Conservation (phyloP, 2,797 vertebrate species). For the Pipistrellus pygmaeus region DNA sequence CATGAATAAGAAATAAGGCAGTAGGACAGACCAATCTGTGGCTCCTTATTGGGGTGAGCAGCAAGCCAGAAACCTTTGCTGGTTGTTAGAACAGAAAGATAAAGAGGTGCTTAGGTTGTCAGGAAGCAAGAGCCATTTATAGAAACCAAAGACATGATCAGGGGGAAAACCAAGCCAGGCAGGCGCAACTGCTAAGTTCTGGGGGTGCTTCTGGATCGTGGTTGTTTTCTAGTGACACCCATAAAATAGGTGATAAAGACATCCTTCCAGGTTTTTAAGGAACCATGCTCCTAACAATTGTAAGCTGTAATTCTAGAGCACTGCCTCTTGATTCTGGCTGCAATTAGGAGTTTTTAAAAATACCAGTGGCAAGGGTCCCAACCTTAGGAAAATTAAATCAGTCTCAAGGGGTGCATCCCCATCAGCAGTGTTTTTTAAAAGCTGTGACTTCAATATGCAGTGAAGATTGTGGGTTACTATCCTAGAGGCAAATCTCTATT, state of each 20-base stretch:
- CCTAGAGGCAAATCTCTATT: slow-evolving; percentile 37
- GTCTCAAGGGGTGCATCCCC: slow-evolving; percentile 27
- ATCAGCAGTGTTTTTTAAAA: slow-evolving; percentile 44
- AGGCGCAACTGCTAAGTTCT: neutral
- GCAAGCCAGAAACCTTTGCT: neutral
- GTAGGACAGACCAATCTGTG: neutral
- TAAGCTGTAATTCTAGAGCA: slow-evolving; percentile 62
- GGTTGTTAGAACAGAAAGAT: neutral
- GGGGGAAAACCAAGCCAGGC: neutral
- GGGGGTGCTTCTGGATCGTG: neutral
- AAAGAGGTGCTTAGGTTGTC: neutral
- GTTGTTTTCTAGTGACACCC: neutral
- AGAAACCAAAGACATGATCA: slow-evolving; percentile 44
- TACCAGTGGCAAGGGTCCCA: slow-evolving; percentile 16
- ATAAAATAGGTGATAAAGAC: neutral
- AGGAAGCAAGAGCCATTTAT: slow-evolving; percentile 23
- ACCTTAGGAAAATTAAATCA: slow-evolving; percentile 52
- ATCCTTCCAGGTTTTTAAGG: slow-evolving; percentile 39
- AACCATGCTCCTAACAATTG: neutral
- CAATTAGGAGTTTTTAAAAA: slow-evolving; percentile 55
- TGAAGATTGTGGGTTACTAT: slow-evolving; percentile 10
- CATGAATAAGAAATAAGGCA: neutral
- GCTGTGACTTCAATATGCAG: slow-evolving; percentile 33
- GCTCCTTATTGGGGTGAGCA: neutral
- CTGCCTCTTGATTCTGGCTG: slow-evolving; percentile 18